Base-by-base conservation (phyloP, 2,888 invertebrate genomes). In the Silvanus unidentatus region DNA sequence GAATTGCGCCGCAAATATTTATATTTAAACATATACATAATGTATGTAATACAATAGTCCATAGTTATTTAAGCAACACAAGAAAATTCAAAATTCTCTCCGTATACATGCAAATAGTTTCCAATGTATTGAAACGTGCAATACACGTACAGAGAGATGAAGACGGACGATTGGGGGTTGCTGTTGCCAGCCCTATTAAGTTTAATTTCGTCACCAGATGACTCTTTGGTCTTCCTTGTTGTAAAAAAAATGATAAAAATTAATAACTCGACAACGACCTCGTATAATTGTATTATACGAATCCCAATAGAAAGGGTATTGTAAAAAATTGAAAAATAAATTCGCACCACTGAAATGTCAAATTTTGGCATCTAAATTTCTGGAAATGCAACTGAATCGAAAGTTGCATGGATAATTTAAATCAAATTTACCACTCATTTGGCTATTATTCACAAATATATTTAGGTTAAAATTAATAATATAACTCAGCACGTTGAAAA, bases 291-390 rank as follows among this genome's bases (percentile, higher is more conserved):
- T 32, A 12, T 11, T 11, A 32, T 15, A 11, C 37, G 37, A 15
- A 6, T 9, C 15, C n/a, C 3, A 32, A 32, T 32, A 12, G 32
- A n/a, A 32, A 32, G n/a, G n/a, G n/a, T n/a, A n/a, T n/a, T 12
- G n/a, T 32, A 12, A 12, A 12, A 12, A 4, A 32, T 32, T 32
- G 10, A n/a, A 32, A 32, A 5, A 32, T n/a, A 32, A n/a, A 60
- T 57, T 44, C 41, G 50, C 51, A 65, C 68, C 68, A 70, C 68
- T 65, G 59, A 58, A 53, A 55, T 64, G 59, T 62, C 57, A 64
- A 57, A 48, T 48, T 70, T 70, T 64, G 70, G 69, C 69, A 62
- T 70, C 71, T 62, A 72, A 72, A 71, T 72, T 72, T 69, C 70
- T 61, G 70, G 64, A 69, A 70, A 72, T 71, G 64, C 63, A 60